These are phyloP conservation scores for Leptinotarsa texana DNA, from an alignment of 1,140 invertebrate genomes.

Conservation along the genomic window DNA sequence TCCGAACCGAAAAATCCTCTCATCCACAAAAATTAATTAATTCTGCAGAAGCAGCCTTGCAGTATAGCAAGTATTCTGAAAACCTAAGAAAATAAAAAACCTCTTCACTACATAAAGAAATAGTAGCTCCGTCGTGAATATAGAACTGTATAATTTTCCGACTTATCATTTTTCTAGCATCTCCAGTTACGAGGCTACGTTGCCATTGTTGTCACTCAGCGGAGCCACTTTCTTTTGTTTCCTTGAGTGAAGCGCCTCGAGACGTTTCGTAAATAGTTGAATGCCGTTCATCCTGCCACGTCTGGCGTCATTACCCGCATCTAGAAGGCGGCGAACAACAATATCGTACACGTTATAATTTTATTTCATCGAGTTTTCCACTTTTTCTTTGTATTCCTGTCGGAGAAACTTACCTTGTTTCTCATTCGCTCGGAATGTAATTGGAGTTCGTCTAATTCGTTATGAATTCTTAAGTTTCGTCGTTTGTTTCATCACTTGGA, in stretches of 20 bases:
- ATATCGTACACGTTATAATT: background rate
- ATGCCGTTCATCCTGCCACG: slow-evolving; percentile 14
- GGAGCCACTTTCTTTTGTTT: slow-evolving; percentile 19
- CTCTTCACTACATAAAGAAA: background rate
- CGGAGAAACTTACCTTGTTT: background rate
- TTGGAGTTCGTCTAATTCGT: background rate
- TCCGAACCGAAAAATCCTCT: background rate
- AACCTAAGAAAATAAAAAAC: background rate
- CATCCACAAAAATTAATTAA: background rate
- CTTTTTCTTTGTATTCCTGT: background rate
- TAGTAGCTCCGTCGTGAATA: background rate
- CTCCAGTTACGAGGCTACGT: background rate
- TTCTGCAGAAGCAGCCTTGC: background rate
- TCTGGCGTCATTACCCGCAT: slow-evolving; percentile 18
- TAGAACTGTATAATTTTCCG: slow-evolving; percentile 5
- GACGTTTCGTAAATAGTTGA: slow-evolving; percentile 11
- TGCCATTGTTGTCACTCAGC: slow-evolving; percentile 9
- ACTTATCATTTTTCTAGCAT: slow-evolving; percentile 8
- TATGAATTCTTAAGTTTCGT: background rate
- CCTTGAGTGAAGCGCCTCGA: slow-evolving; percentile 1
- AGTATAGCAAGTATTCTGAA: background rate
- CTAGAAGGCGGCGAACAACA: slow-evolving; percentile 2
- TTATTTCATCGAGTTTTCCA: background rate
- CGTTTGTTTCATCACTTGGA: no score
- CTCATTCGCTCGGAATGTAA: background rate